Evolutionary conservation across 2,113 vertebrate species (phyloP), one percentile per base, ranked within the genome.

Genomic region (Malurus alboscapulatus): DNA sequence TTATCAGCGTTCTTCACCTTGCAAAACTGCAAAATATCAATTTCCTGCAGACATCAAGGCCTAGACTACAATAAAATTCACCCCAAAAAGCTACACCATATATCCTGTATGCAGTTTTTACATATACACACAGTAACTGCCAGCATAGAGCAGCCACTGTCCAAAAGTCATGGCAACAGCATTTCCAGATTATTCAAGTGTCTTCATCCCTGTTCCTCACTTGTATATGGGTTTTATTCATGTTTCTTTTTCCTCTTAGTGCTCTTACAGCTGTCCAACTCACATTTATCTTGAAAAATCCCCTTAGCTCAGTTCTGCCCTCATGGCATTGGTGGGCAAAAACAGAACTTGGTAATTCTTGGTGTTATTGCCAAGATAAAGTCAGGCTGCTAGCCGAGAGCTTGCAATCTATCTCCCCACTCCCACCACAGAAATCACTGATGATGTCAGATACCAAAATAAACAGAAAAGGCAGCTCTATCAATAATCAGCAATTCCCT

Each of bases 1-100:
- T 93, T 96, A 92, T 91, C 87, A 32, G 17, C 55, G 54, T 71
- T 90, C 87, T 95, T 51, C 27, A 89, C 84, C 84, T 93, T 94
- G 95, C 89, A 93, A 84, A 92, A 83, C 65, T 86, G 79, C 73
- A 84, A 80, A 83, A 84, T 95, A 93, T 75, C 50, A 20, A 88
- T 91, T 94, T 95, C 85, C 85, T 94, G 85, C 76, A 90, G 73
- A 79, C 66, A 93, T 51, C 45, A 80, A 92, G 65, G 58, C 53
- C 47, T 82, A 58, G 62, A 69, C 53, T 84, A 88, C 44, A 77
- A 68, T 91, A 68, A 90, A 44, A 29, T 22, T 86, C 16, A 22
- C 20, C 30, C 2, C 10, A 6, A 48, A 84, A 75, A 45, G 6
- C 38, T 29, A n/a, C 53, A 62, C 17, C 8, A 0, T 65, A 24